Evolutionary conservation across 2,113 vertebrate species (phyloP).

Genomic region (Hemibagrus wyckioides): DNA sequence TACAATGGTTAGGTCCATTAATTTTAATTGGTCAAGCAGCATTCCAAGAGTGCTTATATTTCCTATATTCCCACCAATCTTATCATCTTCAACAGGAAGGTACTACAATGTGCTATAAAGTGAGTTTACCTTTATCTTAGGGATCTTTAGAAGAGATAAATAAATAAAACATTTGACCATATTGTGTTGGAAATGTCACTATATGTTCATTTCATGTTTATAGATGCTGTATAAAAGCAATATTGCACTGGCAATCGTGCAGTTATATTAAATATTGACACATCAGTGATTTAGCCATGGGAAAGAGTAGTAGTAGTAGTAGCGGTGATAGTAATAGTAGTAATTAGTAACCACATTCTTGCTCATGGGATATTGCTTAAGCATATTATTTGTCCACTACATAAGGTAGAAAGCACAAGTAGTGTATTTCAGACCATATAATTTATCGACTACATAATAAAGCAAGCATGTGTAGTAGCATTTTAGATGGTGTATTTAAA

Average conservation of each 20-base stretch:
- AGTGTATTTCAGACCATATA: neutral
- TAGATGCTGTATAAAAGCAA: neutral
- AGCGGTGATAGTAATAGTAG: neutral
- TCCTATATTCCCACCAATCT: no score
- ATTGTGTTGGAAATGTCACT: neutral
- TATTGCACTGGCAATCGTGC: neutral
- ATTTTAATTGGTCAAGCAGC: neutral
- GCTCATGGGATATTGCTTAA: neutral
- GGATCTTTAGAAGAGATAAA: neutral
- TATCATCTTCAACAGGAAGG: neutral
- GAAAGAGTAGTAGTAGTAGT: neutral
- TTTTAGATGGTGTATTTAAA: neutral
- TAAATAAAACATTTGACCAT: neutral
- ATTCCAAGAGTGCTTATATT: neutral
- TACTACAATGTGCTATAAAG: neutral
- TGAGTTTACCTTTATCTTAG: neutral
- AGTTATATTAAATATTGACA: no score
- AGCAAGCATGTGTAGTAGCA: neutral
- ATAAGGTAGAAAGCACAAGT: neutral
- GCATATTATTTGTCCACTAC: neutral
- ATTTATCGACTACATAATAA: neutral
- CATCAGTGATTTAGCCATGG: neutral
- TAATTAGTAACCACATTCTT: neutral
- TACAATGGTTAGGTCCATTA: neutral
- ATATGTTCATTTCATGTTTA: neutral